phyloP scores from a whole-genome alignment of 2,797 vertebrate species.

The Brotula barbata region DNA sequence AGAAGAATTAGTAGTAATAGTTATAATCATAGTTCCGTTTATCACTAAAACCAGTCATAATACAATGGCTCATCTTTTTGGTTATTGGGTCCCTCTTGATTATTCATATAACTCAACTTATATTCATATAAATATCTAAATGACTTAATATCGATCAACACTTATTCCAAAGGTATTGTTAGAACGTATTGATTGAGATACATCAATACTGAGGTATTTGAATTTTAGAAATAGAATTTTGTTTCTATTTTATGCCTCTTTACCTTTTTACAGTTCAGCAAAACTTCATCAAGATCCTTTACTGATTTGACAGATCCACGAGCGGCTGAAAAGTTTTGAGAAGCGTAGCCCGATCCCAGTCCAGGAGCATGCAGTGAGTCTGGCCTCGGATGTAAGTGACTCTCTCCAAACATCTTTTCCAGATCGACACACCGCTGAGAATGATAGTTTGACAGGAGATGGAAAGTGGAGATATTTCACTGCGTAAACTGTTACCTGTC shows the following conservation, averaged over 20 bases:
- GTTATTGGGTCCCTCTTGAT: too few relatives aligned
- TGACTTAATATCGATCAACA: too few relatives aligned
- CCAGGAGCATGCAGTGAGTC: conserved; percentile 45
- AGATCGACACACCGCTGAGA: conserved; percentile 28
- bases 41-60: too few relatives aligned
- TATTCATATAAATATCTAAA: too few relatives aligned
- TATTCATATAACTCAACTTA: too few relatives aligned
- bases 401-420: conserved; percentile 55
- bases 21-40: too few relatives aligned
- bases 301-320: conserved; percentile 68
- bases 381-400: conserved; percentile 69
- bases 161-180: too few relatives aligned
- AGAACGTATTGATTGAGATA: too few relatives aligned
- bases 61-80: too few relatives aligned
- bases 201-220: neutral
- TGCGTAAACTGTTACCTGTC: conserved; percentile 32
- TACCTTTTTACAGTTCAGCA: neutral
- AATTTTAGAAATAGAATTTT: too few relatives aligned
- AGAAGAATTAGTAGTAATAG: too few relatives aligned
- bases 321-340: conserved; percentile 70
- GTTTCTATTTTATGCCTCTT: neutral
- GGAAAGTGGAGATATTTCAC: conserved; percentile 13
- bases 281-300: conserved; percentile 23
- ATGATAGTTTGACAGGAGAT: conserved; percentile 46
- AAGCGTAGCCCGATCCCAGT: conserved; percentile 57